Percentiles rank a stretch among this genome's conserved stretches.
These are phyloP conservation scores for Vulpes lagopus DNA, from an alignment of 2,113 vertebrate species.

Conservation along the genomic window DNA sequence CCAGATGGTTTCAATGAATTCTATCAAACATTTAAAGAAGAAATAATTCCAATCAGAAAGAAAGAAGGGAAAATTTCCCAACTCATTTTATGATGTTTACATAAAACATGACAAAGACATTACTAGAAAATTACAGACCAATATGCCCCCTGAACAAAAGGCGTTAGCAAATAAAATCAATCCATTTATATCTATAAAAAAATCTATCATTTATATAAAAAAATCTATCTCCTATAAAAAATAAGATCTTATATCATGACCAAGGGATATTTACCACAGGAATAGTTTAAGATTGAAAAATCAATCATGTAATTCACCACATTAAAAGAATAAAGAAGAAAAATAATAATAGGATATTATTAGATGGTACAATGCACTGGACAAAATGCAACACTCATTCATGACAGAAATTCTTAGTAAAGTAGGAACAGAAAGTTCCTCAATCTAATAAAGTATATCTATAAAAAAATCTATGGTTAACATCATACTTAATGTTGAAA, in stretches of 20 bases:
- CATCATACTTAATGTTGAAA: background rate
- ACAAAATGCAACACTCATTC: background rate
- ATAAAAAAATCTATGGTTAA: background rate
- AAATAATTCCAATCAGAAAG: background rate
- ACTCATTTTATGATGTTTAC: background rate
- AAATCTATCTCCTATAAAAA: background rate
- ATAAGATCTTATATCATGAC: background rate
- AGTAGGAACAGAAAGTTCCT: background rate
- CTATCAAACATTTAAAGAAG: background rate
- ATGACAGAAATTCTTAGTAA: background rate
- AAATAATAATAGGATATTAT: background rate
- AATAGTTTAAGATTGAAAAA: background rate
- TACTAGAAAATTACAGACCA: background rate
- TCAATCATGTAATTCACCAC: background rate
- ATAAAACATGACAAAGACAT: background rate
- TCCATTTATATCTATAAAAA: background rate
- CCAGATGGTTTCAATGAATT: constrained; percentile 7
- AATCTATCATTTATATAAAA: background rate
- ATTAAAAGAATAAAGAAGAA: constrained; percentile 19
- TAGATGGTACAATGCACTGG: background rate
- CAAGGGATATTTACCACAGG: background rate
- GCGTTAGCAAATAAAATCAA: background rate
- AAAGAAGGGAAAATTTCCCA: background rate
- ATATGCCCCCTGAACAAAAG: background rate
- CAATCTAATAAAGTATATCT: background rate